Evolutionary conservation across 2,888 invertebrate species (phyloP).

Genomic region (Phortica magna): DNA sequence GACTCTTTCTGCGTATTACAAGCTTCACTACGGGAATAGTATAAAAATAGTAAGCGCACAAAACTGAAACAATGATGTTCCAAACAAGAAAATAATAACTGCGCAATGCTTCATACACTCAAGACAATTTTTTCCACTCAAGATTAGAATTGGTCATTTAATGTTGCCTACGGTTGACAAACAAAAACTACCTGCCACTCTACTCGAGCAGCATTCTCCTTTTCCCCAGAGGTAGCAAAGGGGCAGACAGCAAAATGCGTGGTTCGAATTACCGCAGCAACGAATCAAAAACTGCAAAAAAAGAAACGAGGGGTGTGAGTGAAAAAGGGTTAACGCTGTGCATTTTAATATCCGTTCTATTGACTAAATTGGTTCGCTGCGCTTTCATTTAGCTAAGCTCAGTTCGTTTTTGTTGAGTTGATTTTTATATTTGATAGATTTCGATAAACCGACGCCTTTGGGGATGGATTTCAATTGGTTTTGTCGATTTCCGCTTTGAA

Average conservation of each 20-base stretch:
- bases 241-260: background rate
- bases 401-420: conserved; percentile 25
- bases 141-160: conserved; percentile 37
- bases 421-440: conserved; percentile 46
- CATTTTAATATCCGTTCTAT: conserved; percentile 14
- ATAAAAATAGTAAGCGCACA: too few relatives aligned
- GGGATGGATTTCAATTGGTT: conserved; percentile 36
- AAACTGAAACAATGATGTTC: too few relatives aligned
- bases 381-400: conserved; percentile 12
- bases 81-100: too few relatives aligned
- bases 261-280: conserved; percentile 9
- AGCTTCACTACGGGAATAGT: too few relatives aligned
- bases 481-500: conserved; percentile 27
- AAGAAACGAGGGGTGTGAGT: background rate
- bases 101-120: too few relatives aligned
- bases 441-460: conserved; percentile 50
- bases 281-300: background rate
- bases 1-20: too few relatives aligned
- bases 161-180: conserved; percentile 9
- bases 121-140: too few relatives aligned
- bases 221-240: conserved; percentile 33
- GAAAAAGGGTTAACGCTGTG: conserved; percentile 35
- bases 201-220: background rate
- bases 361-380: conserved; percentile 4
- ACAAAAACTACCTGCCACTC: conserved; percentile 7